A percentile compares a stretch with the other conserved stretches of the same genome.
Conservation (phyloP, 2,888 invertebrate species). For the Allygus modestus region DNA sequence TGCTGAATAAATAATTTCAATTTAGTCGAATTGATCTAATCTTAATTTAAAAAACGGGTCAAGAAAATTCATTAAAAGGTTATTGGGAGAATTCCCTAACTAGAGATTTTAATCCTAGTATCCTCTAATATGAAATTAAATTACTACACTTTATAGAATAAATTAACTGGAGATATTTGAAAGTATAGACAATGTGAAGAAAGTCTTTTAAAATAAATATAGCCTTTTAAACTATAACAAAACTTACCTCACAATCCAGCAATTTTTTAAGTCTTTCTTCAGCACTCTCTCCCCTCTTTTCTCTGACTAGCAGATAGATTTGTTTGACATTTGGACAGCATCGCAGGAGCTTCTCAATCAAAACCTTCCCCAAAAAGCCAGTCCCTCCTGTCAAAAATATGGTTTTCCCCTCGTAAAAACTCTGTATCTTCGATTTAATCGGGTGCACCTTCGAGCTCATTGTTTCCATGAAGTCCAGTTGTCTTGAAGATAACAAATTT, state of each 20-base stretch:
- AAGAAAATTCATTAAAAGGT: too few relatives aligned
- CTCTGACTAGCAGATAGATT: neutral
- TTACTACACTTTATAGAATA: too few relatives aligned
- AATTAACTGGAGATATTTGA: too few relatives aligned
- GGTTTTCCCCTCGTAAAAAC: neutral
- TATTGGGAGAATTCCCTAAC: too few relatives aligned
- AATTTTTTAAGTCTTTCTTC: conserved; percentile 19
- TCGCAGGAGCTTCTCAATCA: conserved; percentile 27
- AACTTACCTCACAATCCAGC: neutral
- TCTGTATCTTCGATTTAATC: conserved; percentile 11
- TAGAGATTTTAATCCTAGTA: too few relatives aligned
- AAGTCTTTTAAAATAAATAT: too few relatives aligned
- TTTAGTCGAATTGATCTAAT: too few relatives aligned
- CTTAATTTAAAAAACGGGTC: too few relatives aligned
- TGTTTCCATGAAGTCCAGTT: neutral
- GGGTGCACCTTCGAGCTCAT: neutral
- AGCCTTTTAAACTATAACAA: neutral
- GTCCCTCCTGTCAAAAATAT: conserved; percentile 26
- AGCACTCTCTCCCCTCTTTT: conserved; percentile 24
- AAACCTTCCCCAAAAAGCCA: conserved; percentile 34
- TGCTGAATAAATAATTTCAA: too few relatives aligned
- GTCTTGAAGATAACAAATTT: neutral
- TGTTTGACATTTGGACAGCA: conserved; percentile 20
- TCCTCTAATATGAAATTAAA: too few relatives aligned
- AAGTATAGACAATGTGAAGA: too few relatives aligned